These are phyloP conservation scores for Leiothrix lutea DNA, from an alignment of 2,113 vertebrate species.

Conservation along the genomic window DNA sequence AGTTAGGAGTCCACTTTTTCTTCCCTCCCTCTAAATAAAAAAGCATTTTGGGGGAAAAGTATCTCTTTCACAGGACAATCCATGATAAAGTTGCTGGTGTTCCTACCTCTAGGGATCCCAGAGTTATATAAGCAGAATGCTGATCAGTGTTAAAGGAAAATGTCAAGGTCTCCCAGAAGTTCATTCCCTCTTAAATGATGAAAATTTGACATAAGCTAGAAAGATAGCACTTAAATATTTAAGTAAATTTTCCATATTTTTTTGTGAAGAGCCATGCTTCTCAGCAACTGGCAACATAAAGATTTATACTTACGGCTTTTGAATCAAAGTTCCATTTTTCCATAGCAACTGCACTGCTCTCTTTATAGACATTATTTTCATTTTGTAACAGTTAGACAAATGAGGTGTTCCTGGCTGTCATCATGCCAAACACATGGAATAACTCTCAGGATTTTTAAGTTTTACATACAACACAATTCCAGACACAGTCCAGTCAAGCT, in stretches of 20 bases:
- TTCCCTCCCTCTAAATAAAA: not conserved
- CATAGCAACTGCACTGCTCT: not conserved
- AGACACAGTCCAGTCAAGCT: not conserved
- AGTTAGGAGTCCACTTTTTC: not conserved
- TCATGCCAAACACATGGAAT: not conserved
- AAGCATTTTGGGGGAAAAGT: fast-evolving
- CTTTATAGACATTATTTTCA: not conserved
- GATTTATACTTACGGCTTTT: not conserved
- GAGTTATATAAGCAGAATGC: not conserved
- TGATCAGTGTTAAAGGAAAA: not conserved
- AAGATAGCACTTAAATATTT: not conserved
- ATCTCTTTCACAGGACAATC: not conserved
- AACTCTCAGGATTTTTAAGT: not conserved
- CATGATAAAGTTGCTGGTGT: not conserved
- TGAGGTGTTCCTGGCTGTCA: not conserved
- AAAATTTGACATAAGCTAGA: not conserved
- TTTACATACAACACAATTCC: not conserved
- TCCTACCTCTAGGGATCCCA: not conserved
- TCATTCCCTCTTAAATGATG: not conserved
- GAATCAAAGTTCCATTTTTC: not conserved
- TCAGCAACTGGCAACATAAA: not conserved
- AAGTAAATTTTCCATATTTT: not conserved
- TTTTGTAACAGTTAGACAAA: not conserved
- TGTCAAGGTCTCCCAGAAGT: not conserved
- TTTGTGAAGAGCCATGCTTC: not conserved